phyloP scores from a whole-genome alignment of 2,113 vertebrate genomes.

The Fregetta grallaria region DNA sequence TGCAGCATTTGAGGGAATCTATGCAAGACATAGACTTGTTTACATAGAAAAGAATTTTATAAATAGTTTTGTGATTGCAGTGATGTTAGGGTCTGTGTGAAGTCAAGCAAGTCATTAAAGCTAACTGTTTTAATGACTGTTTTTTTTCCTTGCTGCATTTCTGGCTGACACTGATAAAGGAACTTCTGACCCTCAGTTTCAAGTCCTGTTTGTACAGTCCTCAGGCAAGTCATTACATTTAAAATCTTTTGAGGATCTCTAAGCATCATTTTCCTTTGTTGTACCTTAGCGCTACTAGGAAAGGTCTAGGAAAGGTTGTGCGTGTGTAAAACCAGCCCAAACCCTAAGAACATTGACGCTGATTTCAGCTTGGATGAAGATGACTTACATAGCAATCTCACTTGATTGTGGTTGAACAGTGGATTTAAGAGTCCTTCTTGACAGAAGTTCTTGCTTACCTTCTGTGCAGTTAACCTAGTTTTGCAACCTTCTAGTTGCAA shows the following conservation, averaged over 20 bases:
- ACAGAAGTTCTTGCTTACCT: not conserved
- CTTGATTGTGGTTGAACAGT: not conserved
- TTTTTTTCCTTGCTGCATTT: not conserved
- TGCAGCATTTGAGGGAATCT: not conserved
- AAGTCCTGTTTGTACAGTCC: not conserved
- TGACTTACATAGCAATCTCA: not conserved
- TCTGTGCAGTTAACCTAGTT: not conserved
- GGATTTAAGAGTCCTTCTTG: not conserved
- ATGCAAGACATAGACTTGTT: not conserved
- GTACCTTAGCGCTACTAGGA: not conserved
- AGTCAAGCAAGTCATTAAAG: not conserved
- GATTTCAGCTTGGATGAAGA: not conserved
- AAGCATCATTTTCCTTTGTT: not conserved
- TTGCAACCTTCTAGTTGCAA: not conserved
- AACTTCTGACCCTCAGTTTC: not conserved
- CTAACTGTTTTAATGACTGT: not conserved
- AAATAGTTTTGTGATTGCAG: not conserved
- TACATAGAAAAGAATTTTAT: not conserved
- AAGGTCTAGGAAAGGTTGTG: not conserved
- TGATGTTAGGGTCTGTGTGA: not conserved
- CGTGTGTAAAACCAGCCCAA: not conserved
- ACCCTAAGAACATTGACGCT: not conserved
- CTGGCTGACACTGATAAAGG: not conserved
- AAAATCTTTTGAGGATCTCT: not conserved
- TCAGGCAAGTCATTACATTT: not conserved